A percentile compares a stretch with the other conserved stretches of the same genome.
Conservation (phyloP, 2,113 vertebrate species). For the Gopherus flavomarginatus region DNA sequence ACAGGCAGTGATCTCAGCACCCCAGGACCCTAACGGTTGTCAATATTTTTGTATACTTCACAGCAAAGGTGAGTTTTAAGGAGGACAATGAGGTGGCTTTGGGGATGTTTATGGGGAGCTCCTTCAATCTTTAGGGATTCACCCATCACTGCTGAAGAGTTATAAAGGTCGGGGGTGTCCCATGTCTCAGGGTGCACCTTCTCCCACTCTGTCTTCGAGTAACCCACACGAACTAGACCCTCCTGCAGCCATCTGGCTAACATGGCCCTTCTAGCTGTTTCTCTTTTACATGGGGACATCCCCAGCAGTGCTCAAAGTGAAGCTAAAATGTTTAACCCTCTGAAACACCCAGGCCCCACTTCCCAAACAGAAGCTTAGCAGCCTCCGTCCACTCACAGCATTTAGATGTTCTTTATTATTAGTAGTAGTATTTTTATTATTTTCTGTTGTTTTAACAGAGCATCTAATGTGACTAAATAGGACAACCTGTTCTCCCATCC, state of each 20-base stretch:
- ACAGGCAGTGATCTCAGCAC: neutral
- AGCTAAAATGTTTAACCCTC: conserved; percentile 56
- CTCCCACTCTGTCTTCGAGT: neutral
- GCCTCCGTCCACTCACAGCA: neutral
- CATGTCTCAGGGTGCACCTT: neutral
- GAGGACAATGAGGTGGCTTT: neutral
- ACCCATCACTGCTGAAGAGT: neutral
- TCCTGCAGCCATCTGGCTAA: rapidly evolving
- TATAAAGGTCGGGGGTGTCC: neutral
- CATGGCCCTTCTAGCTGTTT: neutral
- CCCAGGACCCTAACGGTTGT: neutral
- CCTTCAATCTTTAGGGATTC: neutral
- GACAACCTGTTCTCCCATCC: conserved; percentile 77
- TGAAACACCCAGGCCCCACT: neutral
- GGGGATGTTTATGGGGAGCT: neutral
- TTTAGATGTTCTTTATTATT: conserved; percentile 28
- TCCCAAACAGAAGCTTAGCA: neutral
- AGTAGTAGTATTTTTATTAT: too few species aligned
- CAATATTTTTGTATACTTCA: neutral
- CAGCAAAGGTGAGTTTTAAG: neutral
- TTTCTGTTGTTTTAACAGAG: conserved; percentile 82
- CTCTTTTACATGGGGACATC: neutral
- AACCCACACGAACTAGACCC: neutral
- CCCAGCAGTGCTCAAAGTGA: neutral
- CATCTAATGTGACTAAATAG: conserved; percentile 85